Percentiles rank a stretch among this genome's conserved stretches.
phyloP scores from a whole-genome alignment of 2,797 vertebrate species.

The Phrynocephalus vlangalii region DNA sequence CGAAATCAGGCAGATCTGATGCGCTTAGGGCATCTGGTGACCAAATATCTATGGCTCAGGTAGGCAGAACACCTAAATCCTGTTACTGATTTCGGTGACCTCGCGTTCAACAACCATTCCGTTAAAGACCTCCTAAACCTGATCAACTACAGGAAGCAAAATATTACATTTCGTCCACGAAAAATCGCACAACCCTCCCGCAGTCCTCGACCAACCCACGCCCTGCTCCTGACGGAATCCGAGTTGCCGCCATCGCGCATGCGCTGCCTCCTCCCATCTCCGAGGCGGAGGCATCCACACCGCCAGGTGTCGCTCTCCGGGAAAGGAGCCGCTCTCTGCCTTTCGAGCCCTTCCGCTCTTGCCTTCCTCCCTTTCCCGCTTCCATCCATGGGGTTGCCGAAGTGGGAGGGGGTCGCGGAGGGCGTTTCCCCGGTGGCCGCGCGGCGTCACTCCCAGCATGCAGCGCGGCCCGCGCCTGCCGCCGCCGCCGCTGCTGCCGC shows the following conservation, averaged over 20 bases:
- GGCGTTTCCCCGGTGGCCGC: conserved; percentile 49
- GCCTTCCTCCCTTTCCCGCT: background rate
- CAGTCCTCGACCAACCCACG: background rate
- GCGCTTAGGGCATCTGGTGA: no score
- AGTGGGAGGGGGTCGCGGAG: conserved; percentile 48
- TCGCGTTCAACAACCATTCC: background rate
- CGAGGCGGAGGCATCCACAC: rapidly evolving
- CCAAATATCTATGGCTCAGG: no score
- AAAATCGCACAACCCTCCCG: background rate
- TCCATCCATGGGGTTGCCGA: conserved; percentile 42
- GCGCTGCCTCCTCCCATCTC: background rate
- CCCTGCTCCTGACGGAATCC: background rate
- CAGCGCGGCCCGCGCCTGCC: conserved; percentile 79
- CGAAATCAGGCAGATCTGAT: no score
- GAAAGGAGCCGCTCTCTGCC: background rate
- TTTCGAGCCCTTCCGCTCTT: background rate
- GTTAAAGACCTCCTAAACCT: background rate
- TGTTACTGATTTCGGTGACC: background rate
- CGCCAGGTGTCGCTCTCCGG: background rate
- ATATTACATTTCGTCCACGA: no score
- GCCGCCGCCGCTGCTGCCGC: conserved; percentile 64
- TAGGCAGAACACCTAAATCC: no score
- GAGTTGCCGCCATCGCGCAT: background rate
- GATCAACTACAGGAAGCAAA: background rate
- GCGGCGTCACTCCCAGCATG: conserved; percentile 85